Conservation (phyloP, 1,140 invertebrate species). For the Anastrepha ludens region DNA sequence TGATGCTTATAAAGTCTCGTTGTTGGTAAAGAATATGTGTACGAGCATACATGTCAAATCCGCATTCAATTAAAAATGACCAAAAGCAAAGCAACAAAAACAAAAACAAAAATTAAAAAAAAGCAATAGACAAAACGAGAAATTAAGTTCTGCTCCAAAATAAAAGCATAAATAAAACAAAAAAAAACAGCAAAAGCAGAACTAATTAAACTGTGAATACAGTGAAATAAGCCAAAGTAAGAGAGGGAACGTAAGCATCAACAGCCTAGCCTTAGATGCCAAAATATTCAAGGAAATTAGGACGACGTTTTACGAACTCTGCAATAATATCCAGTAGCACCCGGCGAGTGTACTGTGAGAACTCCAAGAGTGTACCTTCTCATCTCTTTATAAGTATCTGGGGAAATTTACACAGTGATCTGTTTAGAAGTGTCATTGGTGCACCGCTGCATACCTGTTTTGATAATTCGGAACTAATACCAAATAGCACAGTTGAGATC, state of each 20-base stretch:
- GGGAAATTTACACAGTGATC: too few relatives aligned
- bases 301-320: background rate
- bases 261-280: background rate
- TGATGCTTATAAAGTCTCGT: constrained; percentile 12
- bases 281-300: background rate
- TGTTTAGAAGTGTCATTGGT: too few relatives aligned
- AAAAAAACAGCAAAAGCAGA: too few relatives aligned
- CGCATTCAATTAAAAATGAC: constrained; percentile 47
- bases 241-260: too few relatives aligned
- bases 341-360: too few relatives aligned
- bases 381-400: too few relatives aligned
- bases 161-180: background rate
- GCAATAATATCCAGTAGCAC: background rate
- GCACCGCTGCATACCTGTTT: too few relatives aligned
- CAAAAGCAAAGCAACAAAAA: background rate
- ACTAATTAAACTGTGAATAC: background rate
- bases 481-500: too few relatives aligned
- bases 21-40: constrained; percentile 21
- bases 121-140: background rate
- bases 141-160: constrained; percentile 20
- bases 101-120: background rate
- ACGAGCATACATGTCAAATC: constrained; percentile 22
- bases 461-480: too few relatives aligned
- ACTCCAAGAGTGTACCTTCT: too few relatives aligned
- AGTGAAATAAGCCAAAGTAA: too few relatives aligned